phyloP scores from a whole-genome alignment of 1,140 invertebrate genomes.

The Amyelois transitella region DNA sequence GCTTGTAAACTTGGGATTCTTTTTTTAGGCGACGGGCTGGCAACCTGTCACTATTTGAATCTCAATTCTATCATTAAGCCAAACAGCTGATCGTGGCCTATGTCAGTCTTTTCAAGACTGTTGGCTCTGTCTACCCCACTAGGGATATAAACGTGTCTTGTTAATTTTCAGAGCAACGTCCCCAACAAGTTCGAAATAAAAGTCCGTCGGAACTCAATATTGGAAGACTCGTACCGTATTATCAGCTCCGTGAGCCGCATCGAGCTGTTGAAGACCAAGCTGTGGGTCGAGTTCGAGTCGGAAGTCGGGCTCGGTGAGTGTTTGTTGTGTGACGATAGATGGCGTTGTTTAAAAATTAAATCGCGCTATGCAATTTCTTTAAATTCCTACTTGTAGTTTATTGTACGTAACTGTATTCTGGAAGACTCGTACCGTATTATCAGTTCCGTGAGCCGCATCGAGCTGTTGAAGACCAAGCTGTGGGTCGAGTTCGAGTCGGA shows the following conservation, averaged over 20 bases:
- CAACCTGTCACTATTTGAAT: too few relatives aligned
- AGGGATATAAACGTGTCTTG: background rate
- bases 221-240: slow-evolving; percentile 96
- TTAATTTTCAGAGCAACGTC: slow-evolving; percentile 85
- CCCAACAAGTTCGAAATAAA: slow-evolving; percentile 99
- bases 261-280: slow-evolving; percentile 95
- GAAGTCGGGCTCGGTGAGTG: slow-evolving; percentile 88
- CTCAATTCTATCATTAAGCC: too few relatives aligned
- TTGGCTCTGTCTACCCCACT: too few relatives aligned
- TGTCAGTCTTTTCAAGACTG: too few relatives aligned
- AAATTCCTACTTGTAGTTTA: too few relatives aligned
- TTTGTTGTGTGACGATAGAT: background rate
- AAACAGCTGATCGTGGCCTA: too few relatives aligned
- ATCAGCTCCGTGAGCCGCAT: slow-evolving; percentile 89
- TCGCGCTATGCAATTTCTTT: too few relatives aligned
- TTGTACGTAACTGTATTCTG: slow-evolving; percentile 87
- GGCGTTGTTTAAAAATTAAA: background rate
- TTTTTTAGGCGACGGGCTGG: too few relatives aligned
- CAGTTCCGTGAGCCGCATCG: slow-evolving; percentile 87
- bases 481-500: slow-evolving; percentile 99
- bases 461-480: slow-evolving; percentile 95
- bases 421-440: slow-evolving; percentile 97
- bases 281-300: slow-evolving; percentile 99
- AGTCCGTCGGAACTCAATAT: slow-evolving; percentile 89
- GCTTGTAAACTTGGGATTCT: too few relatives aligned